phyloP scores from a whole-genome alignment of 2,113 vertebrate genomes.

The Microtus pennsylvanicus region DNA sequence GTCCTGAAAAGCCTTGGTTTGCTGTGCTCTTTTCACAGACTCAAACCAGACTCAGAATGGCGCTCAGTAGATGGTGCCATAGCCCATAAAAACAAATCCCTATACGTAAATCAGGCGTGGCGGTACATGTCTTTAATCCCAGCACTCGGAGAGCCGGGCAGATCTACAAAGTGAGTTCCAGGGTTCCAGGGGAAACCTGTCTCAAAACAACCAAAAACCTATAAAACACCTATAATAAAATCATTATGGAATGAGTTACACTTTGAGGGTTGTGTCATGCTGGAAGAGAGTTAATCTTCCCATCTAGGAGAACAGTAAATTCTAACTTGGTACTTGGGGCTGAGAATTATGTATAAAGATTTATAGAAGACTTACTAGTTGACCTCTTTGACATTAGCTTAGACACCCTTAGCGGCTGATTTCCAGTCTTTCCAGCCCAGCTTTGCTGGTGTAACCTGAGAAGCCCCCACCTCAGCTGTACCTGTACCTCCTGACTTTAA shows the following conservation, averaged over 20 bases:
- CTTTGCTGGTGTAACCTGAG: background rate
- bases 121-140: background rate
- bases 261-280: background rate
- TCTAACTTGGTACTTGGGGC: background rate
- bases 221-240: background rate
- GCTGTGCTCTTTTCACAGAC: background rate
- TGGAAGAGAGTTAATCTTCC: constrained; percentile 10
- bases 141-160: background rate
- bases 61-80: background rate
- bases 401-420: background rate
- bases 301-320: constrained; percentile 14
- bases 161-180: background rate
- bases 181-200: background rate
- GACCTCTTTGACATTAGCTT: background rate
- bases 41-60: background rate
- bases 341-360: constrained; percentile 15
- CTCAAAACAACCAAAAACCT: too few species aligned
- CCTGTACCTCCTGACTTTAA: background rate
- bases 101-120: background rate
- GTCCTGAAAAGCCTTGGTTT: background rate
- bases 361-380: background rate
- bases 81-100: background rate
- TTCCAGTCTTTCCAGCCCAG: background rate
- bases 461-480: background rate
- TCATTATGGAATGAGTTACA: background rate